Percentiles rank a stretch among this genome's conserved stretches.
These are phyloP conservation scores for Heliconius ethilla DNA, from an alignment of 2,888 invertebrate genomes.

Conservation along the genomic window DNA sequence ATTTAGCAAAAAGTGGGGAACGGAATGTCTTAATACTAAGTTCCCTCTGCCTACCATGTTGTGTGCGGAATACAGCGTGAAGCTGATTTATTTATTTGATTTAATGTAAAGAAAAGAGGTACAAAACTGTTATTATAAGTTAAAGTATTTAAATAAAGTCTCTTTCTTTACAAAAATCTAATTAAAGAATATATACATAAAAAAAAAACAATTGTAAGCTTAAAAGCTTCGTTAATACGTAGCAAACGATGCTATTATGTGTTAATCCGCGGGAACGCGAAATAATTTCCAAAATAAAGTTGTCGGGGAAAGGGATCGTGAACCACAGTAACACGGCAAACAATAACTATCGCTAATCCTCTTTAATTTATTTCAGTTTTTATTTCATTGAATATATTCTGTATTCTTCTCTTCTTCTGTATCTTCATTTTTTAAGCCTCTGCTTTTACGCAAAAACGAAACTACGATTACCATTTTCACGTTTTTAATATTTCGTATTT, in stretches of 20 bases:
- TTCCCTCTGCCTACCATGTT: no score
- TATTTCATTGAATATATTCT: background rate
- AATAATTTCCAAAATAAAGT: background rate
- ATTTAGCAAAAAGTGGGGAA: no score
- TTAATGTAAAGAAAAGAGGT: no score
- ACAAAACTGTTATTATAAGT: no score
- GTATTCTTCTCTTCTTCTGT: background rate
- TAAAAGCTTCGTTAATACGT: background rate
- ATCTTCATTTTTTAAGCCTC: background rate
- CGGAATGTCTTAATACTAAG: no score
- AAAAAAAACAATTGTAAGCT: background rate
- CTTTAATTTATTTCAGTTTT: background rate
- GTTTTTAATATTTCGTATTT: no score
- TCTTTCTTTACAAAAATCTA: background rate
- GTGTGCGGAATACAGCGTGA: no score
- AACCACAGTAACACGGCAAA: background rate
- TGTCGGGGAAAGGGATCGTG: background rate
- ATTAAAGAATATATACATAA: background rate
- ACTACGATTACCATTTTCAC: no score
- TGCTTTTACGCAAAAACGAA: background rate
- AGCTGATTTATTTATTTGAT: no score
- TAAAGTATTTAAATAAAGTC: background rate
- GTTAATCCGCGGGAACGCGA: background rate
- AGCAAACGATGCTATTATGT: slow-evolving; percentile 9
- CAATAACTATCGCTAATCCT: slow-evolving; percentile 4